These are phyloP conservation scores for Sturnus vulgaris DNA, from an alignment of 2,113 vertebrate genomes.

Conservation along the genomic window DNA sequence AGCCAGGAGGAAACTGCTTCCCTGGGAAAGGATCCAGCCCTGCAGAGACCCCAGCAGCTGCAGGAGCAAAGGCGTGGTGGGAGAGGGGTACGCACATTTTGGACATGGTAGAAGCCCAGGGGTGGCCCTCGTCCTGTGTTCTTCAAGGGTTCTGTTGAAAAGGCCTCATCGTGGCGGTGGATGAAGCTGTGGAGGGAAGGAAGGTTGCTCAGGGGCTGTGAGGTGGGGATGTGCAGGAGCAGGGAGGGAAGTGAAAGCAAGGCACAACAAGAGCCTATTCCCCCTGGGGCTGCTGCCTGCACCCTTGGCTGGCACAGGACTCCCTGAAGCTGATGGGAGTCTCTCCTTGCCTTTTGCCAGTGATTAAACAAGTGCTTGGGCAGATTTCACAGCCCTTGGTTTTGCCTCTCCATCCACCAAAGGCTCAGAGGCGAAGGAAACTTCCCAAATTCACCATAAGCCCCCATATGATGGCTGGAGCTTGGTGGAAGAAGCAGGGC, in stretches of 20 bases:
- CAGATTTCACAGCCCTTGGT: not conserved
- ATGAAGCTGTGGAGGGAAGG: constrained; percentile 82
- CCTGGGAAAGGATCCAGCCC: not conserved
- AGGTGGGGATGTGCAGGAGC: rapidly evolving
- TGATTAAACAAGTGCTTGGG: not conserved
- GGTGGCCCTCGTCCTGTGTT: constrained; percentile 94
- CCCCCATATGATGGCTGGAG: not conserved
- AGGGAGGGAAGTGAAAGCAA: not conserved
- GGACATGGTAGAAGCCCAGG: constrained; percentile 95
- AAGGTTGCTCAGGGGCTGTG: not conserved
- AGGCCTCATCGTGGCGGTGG: constrained; percentile 95
- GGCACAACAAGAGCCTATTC: not conserved
- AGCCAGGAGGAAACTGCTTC: not conserved
- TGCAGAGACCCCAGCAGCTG: not conserved
- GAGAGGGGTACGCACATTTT: constrained; percentile 80
- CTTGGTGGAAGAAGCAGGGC: not conserved
- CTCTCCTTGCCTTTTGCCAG: not conserved
- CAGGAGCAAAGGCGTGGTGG: not conserved
- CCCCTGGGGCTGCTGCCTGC: rapidly evolving
- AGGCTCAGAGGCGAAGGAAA: not conserved
- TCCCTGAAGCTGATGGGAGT: not conserved
- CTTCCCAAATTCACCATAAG: rapidly evolving
- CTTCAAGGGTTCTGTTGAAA: constrained; percentile 96
- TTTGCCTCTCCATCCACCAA: not conserved
- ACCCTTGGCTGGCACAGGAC: not conserved